Evolutionary conservation across 1,140 invertebrate species (phyloP), one percentile per base, ranked within the genome.

Genomic region (Drosophila ficusphila): DNA sequence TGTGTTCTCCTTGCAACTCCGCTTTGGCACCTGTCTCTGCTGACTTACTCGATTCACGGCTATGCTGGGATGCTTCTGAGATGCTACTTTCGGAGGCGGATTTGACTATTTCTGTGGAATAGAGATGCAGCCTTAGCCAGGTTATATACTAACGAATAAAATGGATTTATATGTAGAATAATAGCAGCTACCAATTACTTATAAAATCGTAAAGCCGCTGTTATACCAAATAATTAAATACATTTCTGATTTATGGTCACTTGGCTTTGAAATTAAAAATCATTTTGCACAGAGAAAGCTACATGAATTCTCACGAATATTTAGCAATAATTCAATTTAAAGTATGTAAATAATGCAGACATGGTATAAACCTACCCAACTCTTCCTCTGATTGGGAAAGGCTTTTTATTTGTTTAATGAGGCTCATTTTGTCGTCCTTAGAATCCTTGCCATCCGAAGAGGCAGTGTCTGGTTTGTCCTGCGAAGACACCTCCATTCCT

Each of bases 41-140:
- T 56, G 93, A 92, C 39, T 94, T 93, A 18, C 93, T 93, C 3
- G 95, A 95, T 76, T 96, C 95, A 76, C 95, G 95, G 11, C 93
- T 92, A 79, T 94, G 95, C 36, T 94, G 93, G 67, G 94, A 92
- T 88, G 92, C 94, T 75, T 97, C 96, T 0, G 96, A 97, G 39
- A 97, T 92, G 79, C 96, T 97, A 74, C 96, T 97, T 76, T 97
- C 96, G 1, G 96, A 97, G 5, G 94, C 96, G 71, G 96, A 97
- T 92, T 97, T 97, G 31, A 93, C 93, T 49, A 96, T 89, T 16
- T 79, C 90, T 92, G 27, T 2, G 54, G 4, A 3, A 58, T 1
- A 2, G 8, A 39, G 3, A 5, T n/a, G n/a, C n/a, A n/a, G n/a
- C n/a, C n/a, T n/a, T n/a, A n/a, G n/a, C n/a, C n/a, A n/a, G n/a